A percentile compares a stretch with the other conserved stretches of the same genome.
These are phyloP conservation scores for Plutella xylostella DNA, from an alignment of 2,888 invertebrate species.

Conservation along the genomic window DNA sequence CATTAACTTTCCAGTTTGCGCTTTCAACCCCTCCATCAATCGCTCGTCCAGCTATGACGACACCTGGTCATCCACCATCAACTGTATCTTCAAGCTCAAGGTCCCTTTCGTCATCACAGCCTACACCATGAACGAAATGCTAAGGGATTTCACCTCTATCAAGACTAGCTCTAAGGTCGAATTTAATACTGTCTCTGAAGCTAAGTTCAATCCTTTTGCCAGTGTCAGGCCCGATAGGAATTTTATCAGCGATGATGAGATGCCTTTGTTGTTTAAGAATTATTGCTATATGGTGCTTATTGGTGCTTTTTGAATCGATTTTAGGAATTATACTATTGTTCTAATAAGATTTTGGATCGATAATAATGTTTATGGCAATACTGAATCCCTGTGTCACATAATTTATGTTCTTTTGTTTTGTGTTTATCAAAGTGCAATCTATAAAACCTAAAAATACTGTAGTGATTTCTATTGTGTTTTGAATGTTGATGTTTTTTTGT, in stretches of 20 bases:
- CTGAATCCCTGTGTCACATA: too few species aligned
- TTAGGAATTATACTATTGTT: background rate
- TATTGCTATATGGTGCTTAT: conserved; percentile 70
- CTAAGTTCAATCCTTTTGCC: conserved; percentile 73
- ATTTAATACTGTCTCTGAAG: conserved; percentile 61
- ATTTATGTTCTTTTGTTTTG: too few species aligned
- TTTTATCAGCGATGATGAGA: conserved; percentile 78
- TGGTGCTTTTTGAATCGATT: conserved; percentile 25
- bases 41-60: conserved; percentile 73
- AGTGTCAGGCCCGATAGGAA: conserved; percentile 79
- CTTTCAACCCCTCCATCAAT: conserved; percentile 79
- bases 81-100: conserved; percentile 61
- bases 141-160: conserved; percentile 71
- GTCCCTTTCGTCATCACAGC: conserved; percentile 75
- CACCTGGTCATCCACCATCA: conserved; percentile 77
- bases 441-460: too few species aligned
- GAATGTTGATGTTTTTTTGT: too few species aligned
- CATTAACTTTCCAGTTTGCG: conserved; percentile 74
- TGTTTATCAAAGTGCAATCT: too few species aligned
- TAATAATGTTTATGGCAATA: too few species aligned
- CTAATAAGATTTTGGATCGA: too few species aligned
- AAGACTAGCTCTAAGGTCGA: conserved; percentile 56
- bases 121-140: conserved; percentile 75
- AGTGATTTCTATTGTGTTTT: too few species aligned
- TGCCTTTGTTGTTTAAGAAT: conserved; percentile 79